These are phyloP conservation scores for Leptinotarsa undecemlineata DNA, from an alignment of 1,140 invertebrate genomes.

Conservation along the genomic window DNA sequence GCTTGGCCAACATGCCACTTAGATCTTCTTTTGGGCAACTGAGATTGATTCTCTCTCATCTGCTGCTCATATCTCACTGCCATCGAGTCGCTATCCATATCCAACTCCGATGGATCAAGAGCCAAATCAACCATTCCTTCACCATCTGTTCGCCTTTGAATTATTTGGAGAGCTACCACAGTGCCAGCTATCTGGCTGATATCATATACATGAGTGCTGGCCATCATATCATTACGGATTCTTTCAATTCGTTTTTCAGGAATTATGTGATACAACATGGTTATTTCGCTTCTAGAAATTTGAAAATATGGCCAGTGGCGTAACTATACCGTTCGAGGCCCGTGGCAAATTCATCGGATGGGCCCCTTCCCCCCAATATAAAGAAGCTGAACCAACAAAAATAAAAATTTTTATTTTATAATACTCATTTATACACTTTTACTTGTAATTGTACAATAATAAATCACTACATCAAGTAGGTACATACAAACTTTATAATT, in stretches of 20 bases:
- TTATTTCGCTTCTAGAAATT: constrained; percentile 76
- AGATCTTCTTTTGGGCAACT: constrained; percentile 92
- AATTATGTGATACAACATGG: constrained; percentile 88
- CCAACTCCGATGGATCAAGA: constrained; percentile 95
- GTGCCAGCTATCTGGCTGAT: constrained; percentile 67
- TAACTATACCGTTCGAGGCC: too few species aligned
- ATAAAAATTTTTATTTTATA: too few species aligned
- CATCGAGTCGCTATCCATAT: constrained; percentile 94
- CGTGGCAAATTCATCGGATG: too few species aligned
- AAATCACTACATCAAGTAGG: too few species aligned
- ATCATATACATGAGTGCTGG: constrained; percentile 96
- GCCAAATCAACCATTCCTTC: constrained; percentile 88
- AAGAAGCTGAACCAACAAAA: too few species aligned
- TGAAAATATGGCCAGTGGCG: constrained; percentile 19
- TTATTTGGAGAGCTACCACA: constrained; percentile 41
- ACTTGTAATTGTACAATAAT: too few species aligned
- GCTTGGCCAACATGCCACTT: constrained; percentile 97
- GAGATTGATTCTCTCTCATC: constrained; percentile 86
- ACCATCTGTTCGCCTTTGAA: constrained; percentile 52
- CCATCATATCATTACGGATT: constrained; percentile 96
- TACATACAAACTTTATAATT: too few species aligned
- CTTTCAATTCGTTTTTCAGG: constrained; percentile 92
- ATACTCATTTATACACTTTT: too few species aligned
- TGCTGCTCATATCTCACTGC: constrained; percentile 96
- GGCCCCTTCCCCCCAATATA: too few species aligned